Conservation (phyloP, 2,113 vertebrate genomes). For the Mola mola region DNA sequence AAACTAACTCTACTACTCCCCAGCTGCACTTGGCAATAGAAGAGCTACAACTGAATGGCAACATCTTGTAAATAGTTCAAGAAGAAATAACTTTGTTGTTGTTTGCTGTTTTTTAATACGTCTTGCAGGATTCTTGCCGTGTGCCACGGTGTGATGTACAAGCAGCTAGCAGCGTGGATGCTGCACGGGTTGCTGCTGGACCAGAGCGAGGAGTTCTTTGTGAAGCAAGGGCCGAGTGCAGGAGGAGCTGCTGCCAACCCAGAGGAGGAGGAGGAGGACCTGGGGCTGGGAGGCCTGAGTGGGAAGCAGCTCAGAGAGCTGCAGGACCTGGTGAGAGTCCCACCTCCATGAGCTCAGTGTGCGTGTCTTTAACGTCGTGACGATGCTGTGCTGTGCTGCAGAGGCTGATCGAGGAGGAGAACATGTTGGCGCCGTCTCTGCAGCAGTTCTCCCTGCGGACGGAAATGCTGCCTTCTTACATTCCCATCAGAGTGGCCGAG, state of each 20-base stretch:
- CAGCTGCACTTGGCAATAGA: too few species aligned
- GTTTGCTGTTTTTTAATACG: neutral
- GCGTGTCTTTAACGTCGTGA: too few species aligned
- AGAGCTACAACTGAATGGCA: too few species aligned
- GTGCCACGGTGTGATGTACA: constrained; percentile 98
- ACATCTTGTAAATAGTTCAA: too few species aligned
- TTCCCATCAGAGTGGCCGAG: constrained; percentile 94
- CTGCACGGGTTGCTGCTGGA: constrained; percentile 94
- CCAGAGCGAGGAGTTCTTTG: constrained; percentile 96
- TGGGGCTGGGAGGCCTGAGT: constrained; percentile 94
- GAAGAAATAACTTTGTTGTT: too few species aligned
- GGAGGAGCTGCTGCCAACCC: constrained; percentile 85
- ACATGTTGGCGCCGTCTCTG: constrained; percentile 95
- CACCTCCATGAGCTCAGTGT: neutral
- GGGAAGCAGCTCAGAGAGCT: constrained; percentile 95
- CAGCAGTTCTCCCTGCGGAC: constrained; percentile 96
- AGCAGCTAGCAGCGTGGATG: constrained; percentile 99
- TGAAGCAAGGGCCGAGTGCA: constrained; percentile 93
- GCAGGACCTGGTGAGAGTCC: constrained; percentile 90
- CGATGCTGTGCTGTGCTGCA: constrained; percentile 45
- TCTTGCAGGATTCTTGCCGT: constrained; percentile 90
- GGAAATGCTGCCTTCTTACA: constrained; percentile 96
- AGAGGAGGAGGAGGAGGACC: constrained; percentile 96
- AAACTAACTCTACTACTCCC: too few species aligned
- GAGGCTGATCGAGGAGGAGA: constrained; percentile 97